Percentiles rank a stretch among this genome's conserved stretches.
Evolutionary conservation across 1,140 invertebrate genomes (phyloP).

Genomic region (Papilio aristodemus): DNA sequence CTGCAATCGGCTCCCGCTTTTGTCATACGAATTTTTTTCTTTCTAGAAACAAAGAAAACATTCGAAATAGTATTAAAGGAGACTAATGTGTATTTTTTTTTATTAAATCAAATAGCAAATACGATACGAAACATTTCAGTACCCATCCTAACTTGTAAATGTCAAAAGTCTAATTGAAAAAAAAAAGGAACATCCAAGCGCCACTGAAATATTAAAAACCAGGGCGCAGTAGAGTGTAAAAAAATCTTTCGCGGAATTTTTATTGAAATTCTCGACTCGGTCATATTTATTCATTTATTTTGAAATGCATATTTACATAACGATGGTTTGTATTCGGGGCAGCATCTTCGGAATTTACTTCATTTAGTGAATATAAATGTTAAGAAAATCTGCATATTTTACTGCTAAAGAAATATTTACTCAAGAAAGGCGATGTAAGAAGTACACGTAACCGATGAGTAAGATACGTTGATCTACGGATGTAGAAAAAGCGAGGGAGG

Average conservation of each 20-base stretch:
- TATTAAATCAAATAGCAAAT: too few species aligned
- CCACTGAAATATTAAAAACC: constrained; percentile 8
- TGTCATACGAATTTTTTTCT: too few species aligned
- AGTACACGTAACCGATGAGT: too few species aligned
- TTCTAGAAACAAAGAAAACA: too few species aligned
- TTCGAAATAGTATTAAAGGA: too few species aligned
- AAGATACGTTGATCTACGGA: too few species aligned
- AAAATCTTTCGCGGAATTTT: constrained; percentile 6
- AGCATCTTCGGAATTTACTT: constrained; percentile 1
- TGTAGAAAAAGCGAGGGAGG: too few species aligned
- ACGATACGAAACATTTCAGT: not conserved
- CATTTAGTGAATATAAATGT: not conserved
- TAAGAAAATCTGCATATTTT: not conserved
- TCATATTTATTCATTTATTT: constrained; percentile 17
- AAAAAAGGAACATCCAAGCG: constrained; percentile 5
- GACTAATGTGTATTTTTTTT: too few species aligned
- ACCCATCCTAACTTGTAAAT: not conserved
- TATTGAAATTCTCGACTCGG: constrained; percentile 9
- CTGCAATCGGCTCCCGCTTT: too few species aligned
- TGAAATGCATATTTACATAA: constrained; percentile 18
- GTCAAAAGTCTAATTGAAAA: not conserved
- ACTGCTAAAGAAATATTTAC: too few species aligned
- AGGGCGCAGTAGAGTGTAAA: not conserved
- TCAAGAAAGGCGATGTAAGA: too few species aligned
- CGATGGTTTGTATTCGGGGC: not conserved